phyloP scores from a whole-genome alignment of 2,113 vertebrate species.

The Podilymbus podiceps region DNA sequence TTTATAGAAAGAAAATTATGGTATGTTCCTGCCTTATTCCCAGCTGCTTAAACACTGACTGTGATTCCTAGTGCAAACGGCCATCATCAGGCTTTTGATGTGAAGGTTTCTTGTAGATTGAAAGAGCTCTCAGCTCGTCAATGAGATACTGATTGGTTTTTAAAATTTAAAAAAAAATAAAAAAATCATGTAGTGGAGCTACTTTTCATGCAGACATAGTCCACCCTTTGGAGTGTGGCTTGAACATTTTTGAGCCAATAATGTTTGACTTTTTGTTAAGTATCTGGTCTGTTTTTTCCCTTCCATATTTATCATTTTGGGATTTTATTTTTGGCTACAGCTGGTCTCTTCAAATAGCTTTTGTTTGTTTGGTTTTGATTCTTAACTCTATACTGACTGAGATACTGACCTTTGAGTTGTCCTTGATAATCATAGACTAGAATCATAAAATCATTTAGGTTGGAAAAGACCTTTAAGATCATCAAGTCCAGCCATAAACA shows the following conservation, averaged over 20 bases:
- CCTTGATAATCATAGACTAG: not conserved
- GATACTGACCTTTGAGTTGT: not conserved
- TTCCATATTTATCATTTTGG: not conserved
- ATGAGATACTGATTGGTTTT: not conserved
- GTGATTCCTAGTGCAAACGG: not conserved
- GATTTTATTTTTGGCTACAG: not conserved
- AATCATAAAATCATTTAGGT: no score
- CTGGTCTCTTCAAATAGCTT: not conserved
- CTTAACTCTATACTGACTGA: not conserved
- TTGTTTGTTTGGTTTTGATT: not conserved
- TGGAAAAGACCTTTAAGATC: no score
- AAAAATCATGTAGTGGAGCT: not conserved
- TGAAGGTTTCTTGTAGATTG: not conserved
- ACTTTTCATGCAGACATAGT: not conserved
- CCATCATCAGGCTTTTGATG: not conserved
- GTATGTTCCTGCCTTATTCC: not conserved
- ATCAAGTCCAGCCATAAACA: no score
- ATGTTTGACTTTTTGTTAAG: not conserved
- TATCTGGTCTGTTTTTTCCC: not conserved
- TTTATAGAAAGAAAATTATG: not conserved
- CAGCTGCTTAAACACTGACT: accelerated
- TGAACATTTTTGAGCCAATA: not conserved
- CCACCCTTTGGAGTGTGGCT: not conserved
- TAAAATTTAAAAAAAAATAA: not conserved
- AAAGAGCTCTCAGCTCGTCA: not conserved